Base-by-base conservation (phyloP, 2,888 invertebrate species). In the Vanessa cardui region DNA sequence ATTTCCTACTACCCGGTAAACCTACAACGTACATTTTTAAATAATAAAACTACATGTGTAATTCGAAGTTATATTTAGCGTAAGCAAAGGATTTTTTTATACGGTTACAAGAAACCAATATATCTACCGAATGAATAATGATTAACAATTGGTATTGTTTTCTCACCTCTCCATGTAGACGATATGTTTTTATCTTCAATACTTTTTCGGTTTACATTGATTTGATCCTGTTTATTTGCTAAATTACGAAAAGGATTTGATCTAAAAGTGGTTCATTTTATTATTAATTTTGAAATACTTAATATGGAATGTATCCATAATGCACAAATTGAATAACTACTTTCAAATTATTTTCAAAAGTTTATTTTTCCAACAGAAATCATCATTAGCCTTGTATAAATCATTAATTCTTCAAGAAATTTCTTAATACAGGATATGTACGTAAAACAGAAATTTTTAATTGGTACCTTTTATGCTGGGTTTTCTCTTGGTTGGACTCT, bases 81-180 rank as follows among this genome's bases (percentile, higher is more conserved):
- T 9, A 39, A 12, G 39, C 4, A 39, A 0, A 9, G 39, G 9
- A 39, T 39, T 12, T 39, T 12, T 39, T 39, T 39, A 39, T 9
- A 26, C 26, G 2, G 26, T 3, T 39, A 39, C 8, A 39, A 2
- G 4, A 3, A 6, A 8, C 18, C n/a, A 20, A 6, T 8, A 49
- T 20, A 49, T 9, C 18, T 2, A 49, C 3, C 7, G 1, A 8
- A 18, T 18, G 6, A 3, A 8, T 49, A 9, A 49, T 9, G 18
- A 49, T 49, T 49, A 9, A 18, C 9, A 18, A 20, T 4, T 20
- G 20, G 18, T 18, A 3, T n/a, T 16, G 15, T 20, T 12, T 44
- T 20, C n/a, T 69, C 78, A 78, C 87, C 86, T 85, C 86, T 86
- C 82, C 83, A 84, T 15, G 84, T 83, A 16, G 83, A 79, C 46